phyloP scores from a whole-genome alignment of 1,140 invertebrate species.

The Drosophila asahinai region DNA sequence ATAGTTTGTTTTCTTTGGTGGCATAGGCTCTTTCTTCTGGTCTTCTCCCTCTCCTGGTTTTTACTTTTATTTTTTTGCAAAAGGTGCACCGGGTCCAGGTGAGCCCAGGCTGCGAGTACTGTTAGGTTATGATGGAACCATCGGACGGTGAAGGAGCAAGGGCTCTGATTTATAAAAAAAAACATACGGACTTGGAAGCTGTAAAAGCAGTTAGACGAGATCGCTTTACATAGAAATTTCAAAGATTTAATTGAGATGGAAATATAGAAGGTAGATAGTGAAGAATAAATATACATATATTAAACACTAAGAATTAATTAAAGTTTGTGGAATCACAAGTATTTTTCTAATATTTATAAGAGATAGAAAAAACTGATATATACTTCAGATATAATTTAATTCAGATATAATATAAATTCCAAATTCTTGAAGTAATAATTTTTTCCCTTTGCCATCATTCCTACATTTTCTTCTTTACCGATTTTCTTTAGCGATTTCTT shows the following conservation, averaged over 20 bases:
- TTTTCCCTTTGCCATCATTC: neutral
- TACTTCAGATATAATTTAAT: too few species aligned
- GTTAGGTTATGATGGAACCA: constrained; percentile 21
- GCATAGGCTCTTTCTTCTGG: constrained; percentile 32
- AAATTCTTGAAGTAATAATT: neutral
- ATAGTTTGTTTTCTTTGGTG: constrained; percentile 74
- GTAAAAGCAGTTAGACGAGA: constrained; percentile 21
- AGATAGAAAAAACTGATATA: too few species aligned
- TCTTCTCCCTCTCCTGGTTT: neutral
- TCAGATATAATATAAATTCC: neutral
- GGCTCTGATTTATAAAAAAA: neutral
- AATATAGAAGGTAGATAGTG: neutral
- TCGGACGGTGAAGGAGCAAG: neutral
- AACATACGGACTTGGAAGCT: constrained; percentile 21
- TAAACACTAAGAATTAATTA: too few species aligned
- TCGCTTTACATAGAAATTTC: neutral
- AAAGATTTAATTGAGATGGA: neutral
- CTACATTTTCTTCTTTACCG: neutral
- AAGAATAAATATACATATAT: too few species aligned
- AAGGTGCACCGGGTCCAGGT: constrained; percentile 73
- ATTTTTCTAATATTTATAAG: too few species aligned
- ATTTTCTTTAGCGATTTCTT: neutral
- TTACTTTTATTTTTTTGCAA: constrained; percentile 56
- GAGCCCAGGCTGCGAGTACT: constrained; percentile 19
- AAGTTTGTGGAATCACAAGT: too few species aligned